Base-by-base conservation (phyloP, 2,113 vertebrate species). In the Protobothrops flavoviridis region DNA sequence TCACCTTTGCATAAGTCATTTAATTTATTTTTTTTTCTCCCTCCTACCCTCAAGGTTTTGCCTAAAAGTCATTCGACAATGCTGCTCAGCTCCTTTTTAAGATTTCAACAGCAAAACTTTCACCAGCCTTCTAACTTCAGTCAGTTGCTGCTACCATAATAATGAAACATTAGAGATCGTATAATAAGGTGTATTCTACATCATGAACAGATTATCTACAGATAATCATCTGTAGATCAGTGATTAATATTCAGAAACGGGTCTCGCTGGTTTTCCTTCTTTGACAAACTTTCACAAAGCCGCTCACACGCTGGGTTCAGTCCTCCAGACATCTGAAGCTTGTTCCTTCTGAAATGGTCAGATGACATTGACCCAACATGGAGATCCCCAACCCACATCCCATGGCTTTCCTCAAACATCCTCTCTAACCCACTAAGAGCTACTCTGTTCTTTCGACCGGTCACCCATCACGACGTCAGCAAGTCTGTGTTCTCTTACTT, bases 401-500 rank as follows among this genome's bases (percentile, higher is more conserved):
- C 85, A 52, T n/a, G 85, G 26, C 48, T 52, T 87, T 29, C 56
- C 56, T 0, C 5, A 43, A 4, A 26, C n/a, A 12, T 26, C 10
- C 2, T 85, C 33, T 55, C 50, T 94, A 69, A 39, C 88, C 5
- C 43, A 45, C 93, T 87, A 45, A 87, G 64, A 9, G 29, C 20
- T 23, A 56, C 15, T 48, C 5, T 39, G 45, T 4, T 57, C n/a
- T 39, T 23, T 21, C 45, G 29, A 39, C 43, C 7, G 85, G 52
- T 1, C 10, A 69, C 33, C 85, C 50, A 88, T 13, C 93, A 43
- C 26, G 43, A 7, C 5, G 21, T 74, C 33, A 39, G 8, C 33
- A 1, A 17, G 33, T 81, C 33, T 5, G 6, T 4, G 15, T 50
- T 50, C 39, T 57, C 91, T 93, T 93, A 97, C 97, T 97, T 98